Base-by-base conservation (phyloP, 1,140 invertebrate species). In the Bombus confusus region DNA sequence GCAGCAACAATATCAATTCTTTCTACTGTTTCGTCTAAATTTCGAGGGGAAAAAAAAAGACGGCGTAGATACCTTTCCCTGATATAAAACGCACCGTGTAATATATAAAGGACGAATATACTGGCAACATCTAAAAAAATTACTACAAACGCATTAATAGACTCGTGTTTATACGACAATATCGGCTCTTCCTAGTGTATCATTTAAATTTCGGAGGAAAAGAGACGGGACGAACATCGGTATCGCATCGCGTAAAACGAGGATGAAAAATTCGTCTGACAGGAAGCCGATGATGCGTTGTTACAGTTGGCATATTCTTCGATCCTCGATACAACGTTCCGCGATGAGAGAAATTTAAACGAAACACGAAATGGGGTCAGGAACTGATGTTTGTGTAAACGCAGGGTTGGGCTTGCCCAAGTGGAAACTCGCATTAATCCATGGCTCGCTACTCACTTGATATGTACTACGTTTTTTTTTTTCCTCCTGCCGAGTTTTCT, bases 381-480 rank as follows among this genome's bases (percentile, higher is more conserved):
- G 74, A 83, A 78, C 74, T 69, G 81, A 83, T 78, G 74, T 69
- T 83, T 64, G 64, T 57, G 74, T 83, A 83, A 83, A 83, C 37
- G 64, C 3, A 9, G 37, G 62, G 34, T 34, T 28, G n/a, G 43
- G 73, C 34, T 57, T 41, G 62, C 43, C 72, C 72, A 79, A 86
- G 80, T 76, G 84, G 79, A 86, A 88, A 83, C 75, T 88, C 83
- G 76, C 83, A 89, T 88, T 89, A 89, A 89, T 89, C 84, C 64
- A 76, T n/a, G 66, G 71, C 71, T 83, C 81, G 74, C 73, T 77
- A 83, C 62, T 83, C 73, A 74, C 25, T 74, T 31, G 66, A 72
- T 71, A 39, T 80, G 80, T 83, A 72, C 47, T 8, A 15, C 5
- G 18, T 47, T 80, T 66, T 64, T 73, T 64, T 73, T 62, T 37